Evolutionary conservation across 2,113 vertebrate species (phyloP).

Genomic region (Zootoca vivipara): DNA sequence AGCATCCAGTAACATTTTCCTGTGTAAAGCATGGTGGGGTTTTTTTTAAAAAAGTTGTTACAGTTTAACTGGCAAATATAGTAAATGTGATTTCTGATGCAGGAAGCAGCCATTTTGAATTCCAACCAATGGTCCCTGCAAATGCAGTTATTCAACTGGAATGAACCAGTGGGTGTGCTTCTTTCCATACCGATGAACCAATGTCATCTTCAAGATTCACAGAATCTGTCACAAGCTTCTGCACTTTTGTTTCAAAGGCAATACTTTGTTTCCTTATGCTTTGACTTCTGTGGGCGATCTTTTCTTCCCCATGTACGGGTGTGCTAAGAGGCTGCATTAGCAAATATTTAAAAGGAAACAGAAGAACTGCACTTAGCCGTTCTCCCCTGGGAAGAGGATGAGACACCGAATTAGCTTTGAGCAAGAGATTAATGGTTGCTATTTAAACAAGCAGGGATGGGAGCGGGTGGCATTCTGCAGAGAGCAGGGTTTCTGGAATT

Average conservation of each 20-base stretch:
- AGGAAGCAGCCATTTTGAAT: background rate
- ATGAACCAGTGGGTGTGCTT: background rate
- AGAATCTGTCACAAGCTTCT: background rate
- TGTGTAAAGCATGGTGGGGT: background rate
- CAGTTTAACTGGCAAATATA: background rate
- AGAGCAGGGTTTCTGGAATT: background rate
- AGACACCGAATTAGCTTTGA: background rate
- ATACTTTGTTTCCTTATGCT: background rate
- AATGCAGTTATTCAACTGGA: background rate
- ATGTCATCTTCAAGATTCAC: too few relatives aligned
- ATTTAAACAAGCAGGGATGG: background rate
- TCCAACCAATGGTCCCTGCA: background rate
- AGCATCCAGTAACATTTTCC: background rate
- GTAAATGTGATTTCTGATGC: too few relatives aligned
- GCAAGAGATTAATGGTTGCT: constrained; percentile 7
- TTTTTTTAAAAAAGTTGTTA: background rate
- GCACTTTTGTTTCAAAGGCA: background rate
- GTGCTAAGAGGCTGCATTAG: constrained; percentile 6
- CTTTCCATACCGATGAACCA: background rate
- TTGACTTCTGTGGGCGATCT: background rate
- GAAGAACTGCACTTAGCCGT: background rate
- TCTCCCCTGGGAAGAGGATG: background rate
- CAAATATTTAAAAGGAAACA: constrained; percentile 16
- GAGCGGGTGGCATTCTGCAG: background rate
- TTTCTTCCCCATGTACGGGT: background rate